Base-by-base conservation (phyloP, 2,797 vertebrate species). In the Xenopus petersii region DNA sequence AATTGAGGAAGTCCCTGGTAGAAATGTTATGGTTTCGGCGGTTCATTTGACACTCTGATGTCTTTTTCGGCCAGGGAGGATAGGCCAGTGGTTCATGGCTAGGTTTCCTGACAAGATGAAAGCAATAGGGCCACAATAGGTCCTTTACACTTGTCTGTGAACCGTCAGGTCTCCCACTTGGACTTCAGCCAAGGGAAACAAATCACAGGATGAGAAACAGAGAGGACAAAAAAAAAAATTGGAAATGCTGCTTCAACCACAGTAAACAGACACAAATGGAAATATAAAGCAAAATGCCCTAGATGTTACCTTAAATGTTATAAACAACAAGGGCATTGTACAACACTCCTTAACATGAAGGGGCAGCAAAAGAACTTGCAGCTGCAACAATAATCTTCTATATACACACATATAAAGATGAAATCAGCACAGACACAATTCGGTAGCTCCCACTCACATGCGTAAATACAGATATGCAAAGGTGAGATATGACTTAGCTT, bases 141-240 rank as follows among this genome's bases (percentile, higher is more conserved):
- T 42, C 60, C 68, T 71, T 71, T 66, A 59, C 49, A 65, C 67
- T 64, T 33, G 15, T 64, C 30, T 69, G 67, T 64, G 47, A 64
- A 59, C 42, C 26, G 17, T 71, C 48, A 21, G 42, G 59, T 71
- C 68, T 67, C 69, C 63, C 56, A 66, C 47, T 71, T 66, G 62
- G 55, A 56, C 6, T 30, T 16, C n/a, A 63, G 56, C 70, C 64
- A 72, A 70, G 60, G 33, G 42, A 71, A 54, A 71, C 56, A 77
- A 71, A 77, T 67, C 30, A 76, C 75, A 71, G 68, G 63, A 76
- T 71, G 54, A 55, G 26, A 61, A 12, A 47, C 2, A 24, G 56
- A 10, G 54, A 70, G 36, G 26, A 36, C 36, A 71, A 56, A 72
- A 48, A 21, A 21, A 12, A 21, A 70, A 70, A 8, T 67, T 36